Evolutionary conservation across 2,888 invertebrate species (phyloP).

Genomic region (Tethea ocularis): DNA sequence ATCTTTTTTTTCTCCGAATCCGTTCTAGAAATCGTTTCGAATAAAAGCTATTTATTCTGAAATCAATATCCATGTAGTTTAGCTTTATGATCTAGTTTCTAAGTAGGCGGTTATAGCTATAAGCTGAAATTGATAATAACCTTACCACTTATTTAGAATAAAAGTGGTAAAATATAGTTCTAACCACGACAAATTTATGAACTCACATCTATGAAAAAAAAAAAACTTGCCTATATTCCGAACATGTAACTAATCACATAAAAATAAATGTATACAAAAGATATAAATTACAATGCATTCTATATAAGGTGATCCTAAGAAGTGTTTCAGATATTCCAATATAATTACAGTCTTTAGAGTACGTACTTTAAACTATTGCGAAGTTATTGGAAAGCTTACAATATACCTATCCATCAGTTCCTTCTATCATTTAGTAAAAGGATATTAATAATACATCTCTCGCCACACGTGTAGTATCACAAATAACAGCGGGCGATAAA

Average conservation of each 20-base stretch:
- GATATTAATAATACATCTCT: constrained; percentile 10
- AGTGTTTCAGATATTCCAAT: background rate
- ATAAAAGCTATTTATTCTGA: background rate
- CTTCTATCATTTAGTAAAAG: constrained; percentile 22
- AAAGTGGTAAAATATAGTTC: too few species aligned
- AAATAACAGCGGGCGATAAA: constrained; percentile 24
- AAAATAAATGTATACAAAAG: background rate
- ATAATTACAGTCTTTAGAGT: background rate
- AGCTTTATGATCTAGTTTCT: background rate
- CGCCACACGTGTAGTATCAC: constrained; percentile 19
- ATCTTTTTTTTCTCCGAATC: background rate
- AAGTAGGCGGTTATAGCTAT: background rate
- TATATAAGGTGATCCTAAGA: background rate
- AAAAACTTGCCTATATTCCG: too few species aligned
- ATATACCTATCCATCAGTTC: constrained; percentile 10
- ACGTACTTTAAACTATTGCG: background rate
- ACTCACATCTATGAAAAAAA: too few species aligned
- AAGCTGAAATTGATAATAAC: background rate
- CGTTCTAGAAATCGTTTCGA: background rate
- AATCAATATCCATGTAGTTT: background rate
- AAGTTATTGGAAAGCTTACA: constrained; percentile 5
- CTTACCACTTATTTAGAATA: background rate
- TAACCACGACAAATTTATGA: too few species aligned
- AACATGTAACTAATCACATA: background rate
- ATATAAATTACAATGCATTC: background rate